A percentile compares a stretch with the other conserved stretches of the same genome.
phyloP scores from a whole-genome alignment of 2,113 vertebrate species.

The Bungarus multicinctus region DNA sequence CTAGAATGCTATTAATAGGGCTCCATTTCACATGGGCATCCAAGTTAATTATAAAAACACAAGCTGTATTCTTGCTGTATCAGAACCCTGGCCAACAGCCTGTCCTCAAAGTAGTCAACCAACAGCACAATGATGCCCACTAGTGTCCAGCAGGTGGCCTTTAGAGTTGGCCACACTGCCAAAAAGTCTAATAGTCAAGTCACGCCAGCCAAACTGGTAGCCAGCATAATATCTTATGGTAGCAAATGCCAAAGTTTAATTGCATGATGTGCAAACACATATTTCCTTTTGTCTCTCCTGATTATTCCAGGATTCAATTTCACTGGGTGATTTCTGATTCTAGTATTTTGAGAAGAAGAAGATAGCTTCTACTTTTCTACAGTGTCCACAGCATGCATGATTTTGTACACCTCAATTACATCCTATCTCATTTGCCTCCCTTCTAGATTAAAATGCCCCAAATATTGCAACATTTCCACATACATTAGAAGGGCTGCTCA shows the following conservation, averaged over 20 bases:
- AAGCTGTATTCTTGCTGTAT: not conserved
- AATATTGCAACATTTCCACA: not conserved
- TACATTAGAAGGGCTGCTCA: not conserved
- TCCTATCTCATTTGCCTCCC: not conserved
- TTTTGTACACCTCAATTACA: not conserved
- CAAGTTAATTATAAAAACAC: not conserved
- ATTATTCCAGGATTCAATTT: not conserved
- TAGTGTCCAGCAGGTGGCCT: not conserved
- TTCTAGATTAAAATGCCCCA: not conserved
- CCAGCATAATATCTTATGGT: not conserved
- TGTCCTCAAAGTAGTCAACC: not conserved
- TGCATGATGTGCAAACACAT: not conserved
- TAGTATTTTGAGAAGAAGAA: not conserved
- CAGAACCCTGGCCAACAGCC: not conserved
- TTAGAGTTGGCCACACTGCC: not conserved
- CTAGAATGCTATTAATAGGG: slow-evolving; percentile 1
- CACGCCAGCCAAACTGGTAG: not conserved
- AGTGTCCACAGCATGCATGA: not conserved
- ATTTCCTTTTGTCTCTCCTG: not conserved
- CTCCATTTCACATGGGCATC: not conserved
- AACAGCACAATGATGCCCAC: not conserved
- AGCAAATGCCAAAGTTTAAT: not conserved
- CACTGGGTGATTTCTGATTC: not conserved
- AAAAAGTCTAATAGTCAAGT: not conserved
- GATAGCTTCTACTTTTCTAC: not conserved